Evolutionary conservation across 2,888 invertebrate species (phyloP).

Genomic region (Tachina grossa): DNA sequence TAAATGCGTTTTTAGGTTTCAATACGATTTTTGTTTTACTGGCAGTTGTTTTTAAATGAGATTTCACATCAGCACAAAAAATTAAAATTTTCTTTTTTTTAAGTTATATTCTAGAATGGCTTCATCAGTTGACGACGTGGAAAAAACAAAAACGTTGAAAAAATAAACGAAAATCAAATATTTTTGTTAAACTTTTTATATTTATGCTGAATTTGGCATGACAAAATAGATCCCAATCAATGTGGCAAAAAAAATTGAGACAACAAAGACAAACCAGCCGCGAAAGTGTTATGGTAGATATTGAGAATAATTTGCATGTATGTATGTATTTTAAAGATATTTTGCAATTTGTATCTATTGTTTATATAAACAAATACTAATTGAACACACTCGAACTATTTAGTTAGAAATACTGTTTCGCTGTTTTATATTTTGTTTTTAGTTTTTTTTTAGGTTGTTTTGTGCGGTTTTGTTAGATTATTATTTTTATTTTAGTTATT

Average conservation of each 20-base stretch:
- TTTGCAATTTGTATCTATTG: slow-evolving; percentile 25
- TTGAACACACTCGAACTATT: slow-evolving; percentile 46
- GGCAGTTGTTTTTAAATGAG: slow-evolving; percentile 41
- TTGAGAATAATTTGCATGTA: too few relatives aligned
- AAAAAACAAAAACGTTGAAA: background rate
- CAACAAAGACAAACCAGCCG: slow-evolving; percentile 19
- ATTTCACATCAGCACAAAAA: slow-evolving; percentile 14
- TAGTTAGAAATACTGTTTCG: slow-evolving; percentile 19
- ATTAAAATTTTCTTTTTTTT: slow-evolving; percentile 11
- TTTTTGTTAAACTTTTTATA: slow-evolving; percentile 45
- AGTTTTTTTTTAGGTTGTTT: background rate
- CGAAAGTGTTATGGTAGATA: slow-evolving; percentile 23
- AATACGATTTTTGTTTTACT: slow-evolving; percentile 12
- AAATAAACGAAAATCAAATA: background rate
- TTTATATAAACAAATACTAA: slow-evolving; percentile 45
- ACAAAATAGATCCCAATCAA: slow-evolving; percentile 37
- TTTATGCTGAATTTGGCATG: slow-evolving; percentile 62
- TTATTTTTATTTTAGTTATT: slow-evolving; percentile 30
- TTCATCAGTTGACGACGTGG: slow-evolving; percentile 31
- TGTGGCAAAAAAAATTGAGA: background rate
- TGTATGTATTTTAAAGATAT: background rate
- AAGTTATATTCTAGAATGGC: slow-evolving; percentile 22
- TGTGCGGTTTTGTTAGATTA: slow-evolving; percentile 21
- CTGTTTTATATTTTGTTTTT: slow-evolving; percentile 12
- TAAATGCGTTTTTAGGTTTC: slow-evolving; percentile 10